Percentiles rank a stretch among this genome's conserved stretches.
Evolutionary conservation across 2,797 vertebrate species (phyloP).

Genomic region (Muscicapa striata): DNA sequence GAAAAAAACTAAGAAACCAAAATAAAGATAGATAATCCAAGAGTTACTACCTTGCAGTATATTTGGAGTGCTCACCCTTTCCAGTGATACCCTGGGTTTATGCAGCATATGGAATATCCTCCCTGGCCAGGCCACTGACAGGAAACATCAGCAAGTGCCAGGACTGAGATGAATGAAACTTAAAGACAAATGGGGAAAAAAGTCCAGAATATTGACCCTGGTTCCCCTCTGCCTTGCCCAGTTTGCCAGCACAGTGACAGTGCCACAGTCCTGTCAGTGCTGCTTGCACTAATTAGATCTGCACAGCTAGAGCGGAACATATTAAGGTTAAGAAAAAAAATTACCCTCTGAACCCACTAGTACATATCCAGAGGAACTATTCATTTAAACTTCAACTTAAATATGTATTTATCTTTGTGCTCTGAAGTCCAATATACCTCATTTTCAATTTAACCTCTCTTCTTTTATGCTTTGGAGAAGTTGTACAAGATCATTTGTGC

Average conservation of each 20-base stretch:
- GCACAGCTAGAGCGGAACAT: background rate
- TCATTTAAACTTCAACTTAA: constrained; percentile 44
- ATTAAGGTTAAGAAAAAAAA: background rate
- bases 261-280: background rate
- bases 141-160: background rate
- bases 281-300: background rate
- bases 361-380: constrained; percentile 4
- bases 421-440: constrained; percentile 26
- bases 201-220: background rate
- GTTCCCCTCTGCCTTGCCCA: background rate
- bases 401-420: constrained; percentile 31
- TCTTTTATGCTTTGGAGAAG: constrained; percentile 10
- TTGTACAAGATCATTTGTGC: background rate
- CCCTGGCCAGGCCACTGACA: background rate
- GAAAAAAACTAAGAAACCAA: background rate
- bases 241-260: background rate
- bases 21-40: no score
- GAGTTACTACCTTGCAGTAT: background rate
- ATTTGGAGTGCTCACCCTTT: background rate
- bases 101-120: background rate
- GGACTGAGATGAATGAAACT: background rate
- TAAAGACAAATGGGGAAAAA: background rate
- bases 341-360: constrained; percentile 4
- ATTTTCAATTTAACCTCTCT: constrained; percentile 48
- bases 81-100: background rate